Percentiles rank a stretch among this genome's conserved stretches.
Conservation (phyloP, 2,888 invertebrate genomes). For the Andrena minutula region DNA sequence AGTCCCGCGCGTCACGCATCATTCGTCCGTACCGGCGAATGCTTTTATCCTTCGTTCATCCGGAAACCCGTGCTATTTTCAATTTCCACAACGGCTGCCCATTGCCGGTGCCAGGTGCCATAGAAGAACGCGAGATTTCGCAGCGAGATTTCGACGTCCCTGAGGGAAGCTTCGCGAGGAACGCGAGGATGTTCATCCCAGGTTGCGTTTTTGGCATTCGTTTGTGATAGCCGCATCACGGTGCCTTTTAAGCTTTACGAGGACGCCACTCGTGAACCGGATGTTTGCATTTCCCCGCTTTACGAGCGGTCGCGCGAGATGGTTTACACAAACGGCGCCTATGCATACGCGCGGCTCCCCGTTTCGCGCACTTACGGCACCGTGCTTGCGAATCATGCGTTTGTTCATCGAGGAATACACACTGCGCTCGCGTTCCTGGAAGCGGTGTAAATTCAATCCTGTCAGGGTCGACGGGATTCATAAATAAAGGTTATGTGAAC, state of each 20-base stretch:
- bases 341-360: conserved; percentile 32
- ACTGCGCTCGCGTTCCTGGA: neutral
- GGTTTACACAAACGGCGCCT: conserved; percentile 49
- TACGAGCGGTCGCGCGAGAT: conserved; percentile 58
- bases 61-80: neutral
- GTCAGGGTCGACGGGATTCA: neutral
- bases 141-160: neutral
- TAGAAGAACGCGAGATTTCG: too few relatives aligned
- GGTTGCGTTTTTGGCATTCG: conserved; percentile 27
- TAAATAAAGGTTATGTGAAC: neutral
- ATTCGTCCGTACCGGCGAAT: conserved; percentile 6
- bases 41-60: neutral
- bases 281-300: conserved; percentile 64
- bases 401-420: conserved; percentile 11
- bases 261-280: conserved; percentile 58
- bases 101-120: too few relatives aligned
- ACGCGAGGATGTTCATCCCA: neutral
- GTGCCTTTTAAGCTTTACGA: conserved; percentile 62
- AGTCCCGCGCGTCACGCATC: conserved; percentile 10
- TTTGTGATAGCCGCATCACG: conserved; percentile 20
- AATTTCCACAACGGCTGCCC: neutral
- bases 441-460: neutral
- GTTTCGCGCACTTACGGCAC: conserved; percentile 12
- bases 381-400: conserved; percentile 4
- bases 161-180: conserved; percentile 9